phyloP scores from a whole-genome alignment of 2,888 invertebrate species.

The Orthosia gracilis region DNA sequence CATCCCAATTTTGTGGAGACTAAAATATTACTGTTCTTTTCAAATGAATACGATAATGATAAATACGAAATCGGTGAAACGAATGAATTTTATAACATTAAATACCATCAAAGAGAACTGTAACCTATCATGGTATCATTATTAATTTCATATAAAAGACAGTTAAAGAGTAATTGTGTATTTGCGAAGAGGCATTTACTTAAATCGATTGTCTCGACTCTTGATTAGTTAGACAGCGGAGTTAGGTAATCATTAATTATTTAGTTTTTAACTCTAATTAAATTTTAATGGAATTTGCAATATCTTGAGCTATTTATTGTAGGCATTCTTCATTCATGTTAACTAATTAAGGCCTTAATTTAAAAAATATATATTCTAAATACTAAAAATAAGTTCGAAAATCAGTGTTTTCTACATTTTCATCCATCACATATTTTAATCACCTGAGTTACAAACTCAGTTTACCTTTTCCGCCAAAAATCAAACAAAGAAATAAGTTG shows the following conservation, averaged over 20 bases:
- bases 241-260: constrained; percentile 53
- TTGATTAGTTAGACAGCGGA: constrained; percentile 52
- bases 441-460: constrained; percentile 5
- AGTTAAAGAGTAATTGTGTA: constrained; percentile 55
- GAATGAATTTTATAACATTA: neutral
- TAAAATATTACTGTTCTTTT: neutral
- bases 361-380: no score
- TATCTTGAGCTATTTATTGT: constrained; percentile 34
- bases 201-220: constrained; percentile 61
- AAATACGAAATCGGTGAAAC: neutral
- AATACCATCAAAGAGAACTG: constrained; percentile 29
- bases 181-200: constrained; percentile 69
- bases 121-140: constrained; percentile 29
- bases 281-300: constrained; percentile 50
- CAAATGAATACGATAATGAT: neutral
- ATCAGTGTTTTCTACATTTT: neutral
- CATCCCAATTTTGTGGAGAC: neutral
- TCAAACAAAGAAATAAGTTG: constrained; percentile 4
- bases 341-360: neutral
- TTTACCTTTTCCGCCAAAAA: constrained; percentile 25
- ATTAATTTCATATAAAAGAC: constrained; percentile 63
- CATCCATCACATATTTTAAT: no score
- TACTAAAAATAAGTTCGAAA: no score
- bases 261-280: constrained; percentile 60
- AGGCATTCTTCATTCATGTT: neutral